Conservation (phyloP, 2,797 vertebrate genomes). For the Podarcis lilfordi region DNA sequence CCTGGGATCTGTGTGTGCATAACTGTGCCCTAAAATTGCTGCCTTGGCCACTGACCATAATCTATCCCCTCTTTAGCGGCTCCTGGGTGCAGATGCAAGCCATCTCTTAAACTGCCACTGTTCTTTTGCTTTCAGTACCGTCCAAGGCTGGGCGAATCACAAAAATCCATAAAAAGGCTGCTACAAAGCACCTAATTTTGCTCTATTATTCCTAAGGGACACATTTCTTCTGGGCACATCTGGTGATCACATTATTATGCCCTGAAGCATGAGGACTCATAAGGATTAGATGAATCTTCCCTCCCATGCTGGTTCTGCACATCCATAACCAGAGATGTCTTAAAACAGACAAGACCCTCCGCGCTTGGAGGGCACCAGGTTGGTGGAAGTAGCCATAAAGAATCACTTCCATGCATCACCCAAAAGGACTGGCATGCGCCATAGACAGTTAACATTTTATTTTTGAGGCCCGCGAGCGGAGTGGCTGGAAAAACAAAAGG, state of each 20-base stretch:
- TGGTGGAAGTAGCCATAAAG: neutral
- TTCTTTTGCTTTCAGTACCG: conserved; percentile 34
- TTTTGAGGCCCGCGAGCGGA: neutral
- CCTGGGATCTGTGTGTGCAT: neutral
- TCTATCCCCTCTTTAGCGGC: neutral
- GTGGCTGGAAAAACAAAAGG: too few species aligned
- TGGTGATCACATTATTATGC: conserved; percentile 73
- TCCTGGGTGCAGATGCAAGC: conserved; percentile 6
- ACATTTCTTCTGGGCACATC: conserved; percentile 67
- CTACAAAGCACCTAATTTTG: conserved; percentile 66
- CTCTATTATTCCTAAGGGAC: conserved; percentile 58
- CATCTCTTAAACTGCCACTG: conserved; percentile 26
- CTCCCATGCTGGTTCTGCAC: neutral
- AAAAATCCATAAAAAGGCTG: conserved; percentile 55
- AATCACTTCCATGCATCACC: neutral
- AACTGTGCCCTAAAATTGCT: neutral
- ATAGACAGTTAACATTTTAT: neutral
- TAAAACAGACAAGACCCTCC: neutral
- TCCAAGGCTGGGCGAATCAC: conserved; percentile 58
- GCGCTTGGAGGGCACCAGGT: too few species aligned
- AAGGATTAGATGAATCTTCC: conserved; percentile 60
- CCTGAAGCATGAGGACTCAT: conserved; percentile 66
- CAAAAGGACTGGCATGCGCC: neutral
- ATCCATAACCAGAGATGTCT: neutral
- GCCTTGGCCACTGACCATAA: neutral